Conservation (phyloP, 2,113 vertebrate genomes). For the Athene cunicularia region DNA sequence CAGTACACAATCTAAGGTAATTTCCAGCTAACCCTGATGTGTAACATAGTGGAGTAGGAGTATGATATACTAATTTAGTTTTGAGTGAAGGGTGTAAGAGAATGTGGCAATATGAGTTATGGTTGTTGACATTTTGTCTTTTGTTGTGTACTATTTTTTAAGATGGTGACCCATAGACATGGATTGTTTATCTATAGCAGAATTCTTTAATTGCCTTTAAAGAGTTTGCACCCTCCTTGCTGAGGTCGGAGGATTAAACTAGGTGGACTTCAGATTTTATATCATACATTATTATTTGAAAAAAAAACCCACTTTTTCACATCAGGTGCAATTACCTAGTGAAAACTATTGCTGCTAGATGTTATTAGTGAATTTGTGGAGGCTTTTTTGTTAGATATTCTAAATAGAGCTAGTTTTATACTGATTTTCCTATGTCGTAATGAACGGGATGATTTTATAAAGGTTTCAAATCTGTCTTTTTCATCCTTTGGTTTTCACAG, state of each 20-base stretch:
- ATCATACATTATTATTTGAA: not conserved
- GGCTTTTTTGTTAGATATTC: not conserved
- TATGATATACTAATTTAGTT: not conserved
- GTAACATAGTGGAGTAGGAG: not conserved
- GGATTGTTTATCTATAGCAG: not conserved
- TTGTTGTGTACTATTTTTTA: not conserved
- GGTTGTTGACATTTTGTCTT: not conserved
- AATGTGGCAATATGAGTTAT: not conserved
- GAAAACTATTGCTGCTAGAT: not conserved
- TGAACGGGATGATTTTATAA: not conserved
- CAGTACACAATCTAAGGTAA: not conserved
- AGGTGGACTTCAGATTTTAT: not conserved
- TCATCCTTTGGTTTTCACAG: not conserved
- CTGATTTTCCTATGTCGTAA: not conserved
- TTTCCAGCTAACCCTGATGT: not conserved
- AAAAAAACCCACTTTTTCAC: not conserved
- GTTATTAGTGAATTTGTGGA: not conserved
- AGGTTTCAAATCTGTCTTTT: not conserved
- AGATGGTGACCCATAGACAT: not conserved
- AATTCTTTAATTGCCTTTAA: not conserved
- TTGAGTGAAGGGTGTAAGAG: not conserved
- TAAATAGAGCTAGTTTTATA: accelerated
- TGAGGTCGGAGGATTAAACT: not conserved
- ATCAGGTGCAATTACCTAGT: not conserved
- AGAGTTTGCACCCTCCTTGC: not conserved